Base-by-base conservation (phyloP, 2,113 vertebrate genomes). In the Ascaphus truei region DNA sequence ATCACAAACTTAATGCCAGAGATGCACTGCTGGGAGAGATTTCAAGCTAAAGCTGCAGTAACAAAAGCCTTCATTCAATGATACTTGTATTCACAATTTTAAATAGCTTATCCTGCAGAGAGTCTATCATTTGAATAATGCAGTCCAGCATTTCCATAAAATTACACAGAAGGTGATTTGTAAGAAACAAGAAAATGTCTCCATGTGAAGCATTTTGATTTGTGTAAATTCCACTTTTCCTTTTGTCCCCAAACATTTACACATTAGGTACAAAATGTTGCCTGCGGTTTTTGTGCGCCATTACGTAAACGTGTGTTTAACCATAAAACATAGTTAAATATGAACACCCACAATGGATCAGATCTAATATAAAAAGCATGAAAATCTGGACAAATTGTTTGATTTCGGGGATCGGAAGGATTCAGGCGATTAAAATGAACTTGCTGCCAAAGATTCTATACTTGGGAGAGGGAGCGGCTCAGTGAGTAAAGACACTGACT, bases 101-200 rank as follows among this genome's bases (percentile, higher is more conserved):
- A 36, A 68, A 48, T 47, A 26, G 65, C n/a, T 15, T 47, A 16
- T 25, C 65, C 65, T 48, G 65, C 65, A 10, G 55, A 37, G 55
- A 68, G 53, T 68, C 55, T 59, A 50, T 50, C 55, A 45, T 50
- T 11, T 48, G 55, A 48, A 68, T 59, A 58, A 68, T 36, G 41
- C 55, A 58, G 53, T 20, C 9, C 53, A 16, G n/a, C 53, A 50
- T 59, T 68, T 68, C 65, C 53, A 26, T 68, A 34, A 57, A 58
- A 68, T 68, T 68, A 68, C 53, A 45, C 65, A 58, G 27, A 33
- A 68, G 41, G 53, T 26, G 53, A 47, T 34, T 59, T 50, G 5
- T 6, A 16, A 55, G 9, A 48, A 68, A 52, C 26, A 33, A 34
- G 18, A 16, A 57, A 31, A 47, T 13, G 10, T 26, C 41, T 16